Conservation (phyloP, 2,797 vertebrate genomes). For the Channallabes apus region DNA sequence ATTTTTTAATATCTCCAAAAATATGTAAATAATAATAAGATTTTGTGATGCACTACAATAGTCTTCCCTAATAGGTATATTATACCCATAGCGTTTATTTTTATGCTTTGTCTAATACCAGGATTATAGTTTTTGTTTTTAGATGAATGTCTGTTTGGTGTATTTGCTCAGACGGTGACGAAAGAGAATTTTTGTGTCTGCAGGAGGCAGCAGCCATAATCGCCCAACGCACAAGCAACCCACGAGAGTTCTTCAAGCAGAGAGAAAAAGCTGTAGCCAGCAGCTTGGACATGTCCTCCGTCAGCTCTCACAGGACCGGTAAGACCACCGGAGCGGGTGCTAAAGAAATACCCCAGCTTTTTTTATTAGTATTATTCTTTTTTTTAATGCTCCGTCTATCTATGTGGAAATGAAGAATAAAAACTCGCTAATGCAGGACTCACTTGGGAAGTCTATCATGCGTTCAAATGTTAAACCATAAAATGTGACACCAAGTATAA, state of each 20-base stretch:
- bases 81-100: neutral
- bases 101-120: neutral
- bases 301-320: conserved; percentile 87
- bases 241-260: conserved; percentile 94
- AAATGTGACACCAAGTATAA: neutral
- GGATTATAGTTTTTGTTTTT: neutral
- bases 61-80: too few relatives aligned
- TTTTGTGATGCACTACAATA: neutral
- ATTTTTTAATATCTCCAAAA: neutral
- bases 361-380: too few relatives aligned
- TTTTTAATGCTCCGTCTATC: too few relatives aligned
- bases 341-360: neutral
- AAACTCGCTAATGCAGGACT: too few relatives aligned
- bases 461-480: neutral
- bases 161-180: neutral
- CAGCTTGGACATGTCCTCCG: conserved; percentile 81
- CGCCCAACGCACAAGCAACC: conserved; percentile 91
- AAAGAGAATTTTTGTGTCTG: neutral
- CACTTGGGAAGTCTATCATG: neutral
- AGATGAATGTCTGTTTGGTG: neutral
- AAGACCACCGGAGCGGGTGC: conserved; percentile 52
- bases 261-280: conserved; percentile 83
- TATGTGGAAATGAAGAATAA: neutral
- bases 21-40: neutral
- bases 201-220: conserved; percentile 98